Percentiles rank a stretch among this genome's conserved stretches.
phyloP scores from a whole-genome alignment of 2,797 vertebrate genomes.

The Sternotherus odoratus region DNA sequence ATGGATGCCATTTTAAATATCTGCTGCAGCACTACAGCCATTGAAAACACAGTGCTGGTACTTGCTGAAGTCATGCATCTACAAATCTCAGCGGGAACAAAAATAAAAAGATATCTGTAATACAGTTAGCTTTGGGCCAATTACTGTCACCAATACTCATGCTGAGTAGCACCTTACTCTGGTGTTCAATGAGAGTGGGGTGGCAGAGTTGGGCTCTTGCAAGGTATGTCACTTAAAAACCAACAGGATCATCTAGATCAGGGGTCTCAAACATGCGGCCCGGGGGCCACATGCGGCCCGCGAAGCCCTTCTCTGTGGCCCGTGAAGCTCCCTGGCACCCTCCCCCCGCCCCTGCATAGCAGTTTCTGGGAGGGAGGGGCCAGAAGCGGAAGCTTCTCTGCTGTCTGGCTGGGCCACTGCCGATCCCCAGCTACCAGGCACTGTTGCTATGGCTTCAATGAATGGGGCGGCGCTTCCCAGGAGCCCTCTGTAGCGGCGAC shows the following conservation, averaged over 20 bases:
- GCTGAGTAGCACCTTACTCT: not conserved
- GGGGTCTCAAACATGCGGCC: too few relatives aligned
- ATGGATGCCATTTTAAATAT: not conserved
- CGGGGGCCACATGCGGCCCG: too few relatives aligned
- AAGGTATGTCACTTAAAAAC: not conserved
- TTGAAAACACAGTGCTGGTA: not conserved
- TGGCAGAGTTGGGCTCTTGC: not conserved
- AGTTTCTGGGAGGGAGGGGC: too few relatives aligned
- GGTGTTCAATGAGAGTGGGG: rapidly evolving
- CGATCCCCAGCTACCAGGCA: too few relatives aligned
- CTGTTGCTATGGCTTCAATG: too few relatives aligned
- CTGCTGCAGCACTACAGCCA: not conserved
- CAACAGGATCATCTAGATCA: not conserved
- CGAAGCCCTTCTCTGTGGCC: too few relatives aligned
- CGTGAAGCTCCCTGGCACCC: too few relatives aligned
- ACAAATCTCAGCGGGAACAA: not conserved
- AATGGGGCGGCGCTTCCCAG: too few relatives aligned
- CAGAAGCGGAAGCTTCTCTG: too few relatives aligned
- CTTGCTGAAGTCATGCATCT: not conserved
- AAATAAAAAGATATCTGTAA: not conserved
- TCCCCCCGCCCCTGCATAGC: too few relatives aligned
- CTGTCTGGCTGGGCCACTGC: too few relatives aligned
- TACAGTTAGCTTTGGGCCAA: not conserved
- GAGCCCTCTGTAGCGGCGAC: too few relatives aligned
- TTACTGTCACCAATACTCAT: not conserved